Percentiles rank a stretch among this genome's conserved stretches.
Evolutionary conservation across 2,888 invertebrate species (phyloP).

Genomic region (Sesia apiformis): DNA sequence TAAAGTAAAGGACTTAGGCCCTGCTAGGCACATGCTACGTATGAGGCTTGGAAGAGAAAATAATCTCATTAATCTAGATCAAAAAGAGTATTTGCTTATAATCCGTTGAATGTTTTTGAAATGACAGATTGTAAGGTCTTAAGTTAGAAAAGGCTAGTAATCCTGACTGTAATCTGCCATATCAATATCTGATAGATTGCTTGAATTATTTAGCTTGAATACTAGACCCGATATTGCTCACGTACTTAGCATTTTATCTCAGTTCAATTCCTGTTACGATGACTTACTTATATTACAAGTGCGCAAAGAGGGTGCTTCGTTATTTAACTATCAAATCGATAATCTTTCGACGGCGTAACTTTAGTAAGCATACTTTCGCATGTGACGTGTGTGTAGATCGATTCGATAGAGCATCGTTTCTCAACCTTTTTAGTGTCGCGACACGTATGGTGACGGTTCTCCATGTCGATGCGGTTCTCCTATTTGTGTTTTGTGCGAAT

Average conservation of each 20-base stretch:
- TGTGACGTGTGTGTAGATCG: no score
- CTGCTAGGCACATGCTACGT: slow-evolving; percentile 1
- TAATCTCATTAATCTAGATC: neutral
- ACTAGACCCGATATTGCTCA: neutral
- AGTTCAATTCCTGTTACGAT: neutral
- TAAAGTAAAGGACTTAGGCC: slow-evolving; percentile 1
- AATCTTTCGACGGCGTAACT: no score
- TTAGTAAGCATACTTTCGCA: no score
- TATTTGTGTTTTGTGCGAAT: no score
- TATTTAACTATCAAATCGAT: neutral
- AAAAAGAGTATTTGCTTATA: neutral
- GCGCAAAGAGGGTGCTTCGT: neutral
- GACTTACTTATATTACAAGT: neutral
- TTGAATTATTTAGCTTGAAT: neutral
- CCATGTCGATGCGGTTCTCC: no score
- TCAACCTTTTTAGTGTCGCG: no score
- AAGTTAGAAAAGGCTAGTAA: neutral
- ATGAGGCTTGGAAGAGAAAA: neutral
- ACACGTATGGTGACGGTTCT: no score
- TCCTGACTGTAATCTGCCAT: neutral
- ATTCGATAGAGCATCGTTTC: no score
- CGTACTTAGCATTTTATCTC: neutral
- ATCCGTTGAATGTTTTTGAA: neutral
- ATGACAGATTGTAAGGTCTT: slow-evolving; percentile 1
- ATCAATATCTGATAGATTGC: neutral